Evolutionary conservation across 2,888 invertebrate species (phyloP), one percentile per base, ranked within the genome.

Genomic region (Himalopsyche anomala): DNA sequence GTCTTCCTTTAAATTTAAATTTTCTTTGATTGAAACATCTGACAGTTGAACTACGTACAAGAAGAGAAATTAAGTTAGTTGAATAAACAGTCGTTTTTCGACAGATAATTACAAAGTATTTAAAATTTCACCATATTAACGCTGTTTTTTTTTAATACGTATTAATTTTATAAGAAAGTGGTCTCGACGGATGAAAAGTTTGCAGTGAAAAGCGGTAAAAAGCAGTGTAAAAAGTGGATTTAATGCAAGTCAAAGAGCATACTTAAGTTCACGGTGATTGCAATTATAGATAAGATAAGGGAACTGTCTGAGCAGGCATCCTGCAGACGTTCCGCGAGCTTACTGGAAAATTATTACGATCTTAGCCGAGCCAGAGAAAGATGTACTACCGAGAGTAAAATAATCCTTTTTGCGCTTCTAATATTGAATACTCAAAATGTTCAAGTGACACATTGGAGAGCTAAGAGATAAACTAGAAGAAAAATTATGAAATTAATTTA

Each of bases 241-340:
- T 69, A 62, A 74, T 51, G 83, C 80, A 80, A 74, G 79, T 80
- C 54, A 84, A 84, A 84, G 80, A 74, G 84, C 36, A 80, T 55
- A 80, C 79, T 79, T 54, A 84, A 84, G 80, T 84, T 85, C 62
- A 82, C 80, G 81, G 69, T 69, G 85, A 85, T 82, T 56, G 81
- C 85, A 85, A 85, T 85, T 85, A 85, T 42, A 85, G 81, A 85
- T 85, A 82, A 85, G 85, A 85, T 85, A 81, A 69, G 62, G 56
- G 19, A 17, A 40, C 81, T 56, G 42, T 84, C 81, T 84, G 38
- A 15, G 17, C 84, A 55, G 84, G 51, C 45, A 45, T 80, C 45
- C 54, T 74, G 74, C 74, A 74, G 74, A 74, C 74, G 74, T 79
- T 84, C 9, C 42, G 79, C 62, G 45, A 83, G 83, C 38, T 82